These are phyloP conservation scores for Crotalus horridus DNA, from an alignment of 2,113 vertebrate species.

Conservation along the genomic window DNA sequence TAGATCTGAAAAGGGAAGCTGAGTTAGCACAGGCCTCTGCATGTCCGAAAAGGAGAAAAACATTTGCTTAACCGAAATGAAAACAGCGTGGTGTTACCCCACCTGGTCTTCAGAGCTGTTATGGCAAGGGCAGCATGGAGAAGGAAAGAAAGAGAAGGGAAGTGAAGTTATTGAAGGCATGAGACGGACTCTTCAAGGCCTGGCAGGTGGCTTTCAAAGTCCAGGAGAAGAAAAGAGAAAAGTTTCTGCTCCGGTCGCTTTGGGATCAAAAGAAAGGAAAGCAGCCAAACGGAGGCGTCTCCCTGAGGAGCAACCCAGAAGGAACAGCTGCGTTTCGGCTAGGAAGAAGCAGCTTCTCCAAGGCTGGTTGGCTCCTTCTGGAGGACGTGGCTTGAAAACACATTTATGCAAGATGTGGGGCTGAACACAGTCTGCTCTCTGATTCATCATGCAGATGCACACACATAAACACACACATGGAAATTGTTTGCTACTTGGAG, in stretches of 20 bases:
- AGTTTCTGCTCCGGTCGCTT: background rate
- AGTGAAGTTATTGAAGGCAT: conserved; percentile 58
- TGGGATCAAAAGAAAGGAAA: background rate
- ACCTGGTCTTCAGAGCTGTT: conserved; percentile 78
- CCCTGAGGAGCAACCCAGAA: background rate
- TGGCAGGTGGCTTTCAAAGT: background rate
- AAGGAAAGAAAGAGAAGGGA: conserved; percentile 52
- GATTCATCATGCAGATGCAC: background rate
- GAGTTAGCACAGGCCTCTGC: conserved; percentile 27
- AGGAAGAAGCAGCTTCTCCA: background rate
- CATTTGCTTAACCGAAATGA: conserved; percentile 33
- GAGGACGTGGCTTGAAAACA: background rate
- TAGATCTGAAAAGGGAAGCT: conserved; percentile 77
- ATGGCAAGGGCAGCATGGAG: conserved; percentile 68
- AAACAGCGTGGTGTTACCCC: conserved; percentile 63
- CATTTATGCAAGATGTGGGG: background rate
- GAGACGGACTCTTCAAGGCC: background rate
- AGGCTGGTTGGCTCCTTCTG: background rate
- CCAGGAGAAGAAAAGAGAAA: background rate
- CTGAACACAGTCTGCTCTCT: background rate
- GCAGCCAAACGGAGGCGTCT: background rate
- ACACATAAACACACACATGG: background rate
- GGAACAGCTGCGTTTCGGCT: background rate
- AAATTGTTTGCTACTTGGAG: background rate
- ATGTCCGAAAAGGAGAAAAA: accelerated